These are phyloP conservation scores for Pipistrellus kuhlii DNA, from an alignment of 2,797 vertebrate species.

Conservation along the genomic window DNA sequence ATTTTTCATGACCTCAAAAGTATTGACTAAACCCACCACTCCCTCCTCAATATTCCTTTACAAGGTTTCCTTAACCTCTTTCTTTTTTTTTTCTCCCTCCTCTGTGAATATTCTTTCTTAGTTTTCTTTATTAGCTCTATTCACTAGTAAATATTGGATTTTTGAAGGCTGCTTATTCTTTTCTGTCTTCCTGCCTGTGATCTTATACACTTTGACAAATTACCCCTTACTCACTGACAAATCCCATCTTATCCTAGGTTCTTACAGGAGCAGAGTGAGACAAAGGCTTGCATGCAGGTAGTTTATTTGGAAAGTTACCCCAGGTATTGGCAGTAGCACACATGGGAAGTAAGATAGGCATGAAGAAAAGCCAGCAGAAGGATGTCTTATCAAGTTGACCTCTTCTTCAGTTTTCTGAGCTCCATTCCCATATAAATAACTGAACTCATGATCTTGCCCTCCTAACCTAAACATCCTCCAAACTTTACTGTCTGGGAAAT, in stretches of 20 bases:
- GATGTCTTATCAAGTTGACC: neutral
- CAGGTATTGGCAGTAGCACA: neutral
- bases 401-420: neutral
- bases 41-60: neutral
- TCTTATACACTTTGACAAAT: neutral
- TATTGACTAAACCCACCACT: neutral
- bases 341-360: neutral
- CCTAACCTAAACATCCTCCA: neutral
- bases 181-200: neutral
- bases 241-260: neutral
- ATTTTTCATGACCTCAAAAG: neutral
- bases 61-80: neutral
- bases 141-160: neutral
- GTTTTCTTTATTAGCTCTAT: constrained; percentile 23
- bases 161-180: neutral
- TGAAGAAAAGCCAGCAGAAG: neutral
- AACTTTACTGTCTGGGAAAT: neutral
- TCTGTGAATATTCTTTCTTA: neutral
- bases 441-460: neutral
- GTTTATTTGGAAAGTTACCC: neutral
- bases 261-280: neutral
- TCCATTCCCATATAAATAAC: neutral
- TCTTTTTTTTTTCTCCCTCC: neutral
- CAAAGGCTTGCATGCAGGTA: neutral
- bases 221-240: neutral